Evolutionary conservation across 2,888 invertebrate genomes (phyloP).

Genomic region (Hirtodrosophila trivittata): DNA sequence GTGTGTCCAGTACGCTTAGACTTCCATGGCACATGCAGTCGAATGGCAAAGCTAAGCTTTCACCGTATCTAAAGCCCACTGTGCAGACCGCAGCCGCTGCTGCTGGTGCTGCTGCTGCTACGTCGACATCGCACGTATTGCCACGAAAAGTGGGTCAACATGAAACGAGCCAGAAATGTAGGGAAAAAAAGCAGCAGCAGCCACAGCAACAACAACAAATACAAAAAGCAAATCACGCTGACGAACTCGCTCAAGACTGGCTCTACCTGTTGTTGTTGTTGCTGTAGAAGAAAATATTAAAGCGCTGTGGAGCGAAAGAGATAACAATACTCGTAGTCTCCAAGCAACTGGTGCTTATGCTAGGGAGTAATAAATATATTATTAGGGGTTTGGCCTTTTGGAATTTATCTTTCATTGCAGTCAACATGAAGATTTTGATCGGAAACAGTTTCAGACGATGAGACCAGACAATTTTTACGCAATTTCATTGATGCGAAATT

Average conservation of each 20-base stretch:
- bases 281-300: constrained; percentile 32
- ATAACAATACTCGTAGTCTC: constrained; percentile 21
- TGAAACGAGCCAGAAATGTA: constrained; percentile 75
- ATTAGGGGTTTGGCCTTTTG: constrained; percentile 41
- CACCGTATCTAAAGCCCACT: constrained; percentile 55
- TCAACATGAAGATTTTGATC: neutral
- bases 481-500: too few relatives aligned
- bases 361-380: constrained; percentile 35
- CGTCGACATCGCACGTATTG: constrained; percentile 67
- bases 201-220: constrained; percentile 53
- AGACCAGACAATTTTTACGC: neutral
- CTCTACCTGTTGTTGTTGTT: constrained; percentile 11
- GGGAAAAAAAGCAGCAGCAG: constrained; percentile 42
- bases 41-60: constrained; percentile 47
- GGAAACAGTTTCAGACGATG: neutral
- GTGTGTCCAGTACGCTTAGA: constrained; percentile 39
- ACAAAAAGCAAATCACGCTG: constrained; percentile 70
- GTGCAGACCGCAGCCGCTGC: constrained; percentile 44
- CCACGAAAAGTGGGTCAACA: constrained; percentile 75
- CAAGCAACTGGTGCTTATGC: constrained; percentile 22
- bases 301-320: constrained; percentile 35
- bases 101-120: constrained; percentile 37
- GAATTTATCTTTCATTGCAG: constrained; percentile 33
- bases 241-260: constrained; percentile 60
- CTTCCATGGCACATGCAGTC: neutral